Percentiles rank a stretch among this genome's conserved stretches.
These are phyloP conservation scores for Diorhabda carinulata DNA, from an alignment of 1,140 invertebrate genomes.

Conservation along the genomic window DNA sequence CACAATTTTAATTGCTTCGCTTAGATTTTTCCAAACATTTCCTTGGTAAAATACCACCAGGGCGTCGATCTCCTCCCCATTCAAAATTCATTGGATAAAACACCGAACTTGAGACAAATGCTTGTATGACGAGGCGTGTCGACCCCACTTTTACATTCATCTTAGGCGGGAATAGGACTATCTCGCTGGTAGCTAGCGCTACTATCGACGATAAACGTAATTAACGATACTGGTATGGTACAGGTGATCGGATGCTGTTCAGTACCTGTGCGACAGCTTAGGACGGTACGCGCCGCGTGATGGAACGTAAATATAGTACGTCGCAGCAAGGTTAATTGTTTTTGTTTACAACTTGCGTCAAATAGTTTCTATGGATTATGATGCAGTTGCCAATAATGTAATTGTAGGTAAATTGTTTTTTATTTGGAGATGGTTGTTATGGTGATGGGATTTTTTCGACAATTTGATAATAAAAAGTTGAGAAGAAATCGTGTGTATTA, in stretches of 20 bases:
- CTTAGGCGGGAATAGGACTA: background rate
- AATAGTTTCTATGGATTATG: conserved; percentile 23
- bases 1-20: conserved; percentile 14
- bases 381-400: conserved; percentile 22
- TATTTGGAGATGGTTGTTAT: conserved; percentile 5
- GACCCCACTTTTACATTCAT: background rate
- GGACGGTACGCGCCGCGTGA: conserved; percentile 13
- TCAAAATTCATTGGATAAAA: background rate
- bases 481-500: no score
- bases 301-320: conserved; percentile 6
- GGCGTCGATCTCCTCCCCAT: background rate
- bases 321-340: conserved; percentile 13
- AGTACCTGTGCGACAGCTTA: conserved; percentile 21
- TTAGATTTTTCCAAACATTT: conserved; percentile 13
- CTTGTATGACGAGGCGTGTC: background rate
- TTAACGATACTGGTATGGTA: conserved; percentile 5
- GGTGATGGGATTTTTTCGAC: background rate
- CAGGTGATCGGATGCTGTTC: conserved; percentile 22
- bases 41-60: no score
- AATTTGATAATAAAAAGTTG: no score
- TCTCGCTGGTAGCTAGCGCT: conserved; percentile 16
- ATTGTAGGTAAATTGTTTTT: conserved; percentile 24
- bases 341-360: conserved; percentile 8
- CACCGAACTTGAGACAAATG: no score
- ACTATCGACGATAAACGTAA: background rate